These are phyloP conservation scores for Phataginus tetradactyla DNA, from an alignment of 2,797 vertebrate genomes.

Conservation along the genomic window DNA sequence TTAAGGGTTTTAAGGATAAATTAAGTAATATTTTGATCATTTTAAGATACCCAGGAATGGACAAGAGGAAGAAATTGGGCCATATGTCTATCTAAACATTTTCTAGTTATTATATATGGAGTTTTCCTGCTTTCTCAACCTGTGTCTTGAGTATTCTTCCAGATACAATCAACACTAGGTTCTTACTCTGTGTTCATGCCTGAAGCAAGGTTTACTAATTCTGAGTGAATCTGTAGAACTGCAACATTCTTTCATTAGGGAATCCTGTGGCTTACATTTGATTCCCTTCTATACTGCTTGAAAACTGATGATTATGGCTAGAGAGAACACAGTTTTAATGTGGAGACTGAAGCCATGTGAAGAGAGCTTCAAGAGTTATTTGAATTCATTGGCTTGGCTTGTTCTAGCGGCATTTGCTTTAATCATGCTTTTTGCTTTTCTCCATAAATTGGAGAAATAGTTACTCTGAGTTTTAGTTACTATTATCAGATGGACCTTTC, in stretches of 20 bases:
- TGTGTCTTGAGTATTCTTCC: neutral
- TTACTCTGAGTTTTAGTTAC: neutral
- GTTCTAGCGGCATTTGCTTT: neutral
- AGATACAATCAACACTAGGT: neutral
- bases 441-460: neutral
- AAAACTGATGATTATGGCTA: neutral
- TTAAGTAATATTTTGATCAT: neutral
- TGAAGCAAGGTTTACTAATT: neutral
- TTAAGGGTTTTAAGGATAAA: neutral
- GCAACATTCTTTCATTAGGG: neutral
- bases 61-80: neutral
- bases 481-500: neutral
- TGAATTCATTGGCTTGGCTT: neutral
- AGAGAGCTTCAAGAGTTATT: neutral
- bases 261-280: neutral
- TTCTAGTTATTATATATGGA: neutral
- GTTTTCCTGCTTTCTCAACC: neutral
- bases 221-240: neutral
- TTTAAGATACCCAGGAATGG: neutral
- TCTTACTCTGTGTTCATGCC: neutral
- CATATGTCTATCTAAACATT: neutral
- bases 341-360: neutral
- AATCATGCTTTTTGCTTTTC: neutral
- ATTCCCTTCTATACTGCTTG: neutral
- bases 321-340: neutral